These are phyloP conservation scores for Pica pica DNA, from an alignment of 2,113 vertebrate species.

Conservation along the genomic window DNA sequence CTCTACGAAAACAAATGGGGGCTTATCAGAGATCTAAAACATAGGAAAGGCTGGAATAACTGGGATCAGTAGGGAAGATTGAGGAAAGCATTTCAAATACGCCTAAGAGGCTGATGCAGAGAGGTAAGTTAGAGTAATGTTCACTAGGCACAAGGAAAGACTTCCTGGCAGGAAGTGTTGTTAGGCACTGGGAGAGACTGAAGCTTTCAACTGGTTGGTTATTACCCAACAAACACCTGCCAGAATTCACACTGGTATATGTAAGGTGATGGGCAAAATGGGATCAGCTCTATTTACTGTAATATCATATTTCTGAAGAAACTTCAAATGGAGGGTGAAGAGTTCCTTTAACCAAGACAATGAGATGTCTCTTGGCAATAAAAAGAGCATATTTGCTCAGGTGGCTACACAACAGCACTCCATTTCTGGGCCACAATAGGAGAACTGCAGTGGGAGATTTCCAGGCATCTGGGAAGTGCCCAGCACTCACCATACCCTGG, in stretches of 20 bases:
- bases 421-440: fast-evolving
- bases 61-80: neutral
- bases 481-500: neutral
- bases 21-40: neutral
- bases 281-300: neutral
- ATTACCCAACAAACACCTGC: neutral
- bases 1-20: neutral
- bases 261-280: neutral
- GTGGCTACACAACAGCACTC: neutral
- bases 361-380: neutral
- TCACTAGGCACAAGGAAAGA: neutral
- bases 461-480: neutral
- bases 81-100: neutral
- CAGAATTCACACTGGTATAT: neutral
- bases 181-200: neutral
- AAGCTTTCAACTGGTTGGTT: neutral
- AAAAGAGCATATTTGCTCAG: neutral
- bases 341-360: neutral
- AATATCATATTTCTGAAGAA: neutral
- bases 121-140: neutral
- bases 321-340: neutral
- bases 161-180: neutral
- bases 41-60: neutral
- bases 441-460: neutral
- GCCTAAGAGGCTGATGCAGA: neutral